Evolutionary conservation across 2,113 vertebrate genomes (phyloP), one percentile per base, ranked within the genome.

Genomic region (Chaenocephalus aceratus): DNA sequence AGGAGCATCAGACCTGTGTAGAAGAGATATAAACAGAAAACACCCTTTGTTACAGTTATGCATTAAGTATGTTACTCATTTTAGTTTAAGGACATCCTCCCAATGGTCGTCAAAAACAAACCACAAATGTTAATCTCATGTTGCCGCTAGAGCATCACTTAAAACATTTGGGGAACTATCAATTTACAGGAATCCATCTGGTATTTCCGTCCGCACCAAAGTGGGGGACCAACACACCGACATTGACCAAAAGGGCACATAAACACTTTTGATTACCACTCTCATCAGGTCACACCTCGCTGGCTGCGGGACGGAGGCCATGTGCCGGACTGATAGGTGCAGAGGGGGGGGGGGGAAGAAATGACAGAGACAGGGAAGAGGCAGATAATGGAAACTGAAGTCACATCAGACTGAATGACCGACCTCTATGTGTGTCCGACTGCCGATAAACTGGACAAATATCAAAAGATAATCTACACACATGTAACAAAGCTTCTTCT

Each of bases 401-500:
- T 59, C 26, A 51, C 13, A 61, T 59, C 30, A 56, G 23, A 58
- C 14, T 64, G 46, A 70, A 72, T 53, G 34, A 68, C 46, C 67
- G 23, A 67, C 66, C 21, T 8, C 16, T 72, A 12, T 30, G 65
- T 45, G n/a, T 75, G 62, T 60, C 54, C 6, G 8, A 46, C 34
- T 4, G 45, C 54, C 10, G 65, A 83, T 86, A 77, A 87, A 51
- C 78, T 58, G 26, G 46, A 67, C 60, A 86, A 79, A 86, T 66
- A 84, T 76, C 45, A 61, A 46, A 86, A 73, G 72, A 88, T 84
- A 82, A 69, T 53, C 26, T n/a, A 65, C 53, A 75, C 71, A 58
- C 41, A 26, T 45, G 44, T 58, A 52, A 78, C 15, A 80, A 68
- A 88, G 72, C 79, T 4, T 15, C 58, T 63, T 62, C 64, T 46